phyloP scores from a whole-genome alignment of 2,888 invertebrate genomes.

The Lottia gigantea region DNA sequence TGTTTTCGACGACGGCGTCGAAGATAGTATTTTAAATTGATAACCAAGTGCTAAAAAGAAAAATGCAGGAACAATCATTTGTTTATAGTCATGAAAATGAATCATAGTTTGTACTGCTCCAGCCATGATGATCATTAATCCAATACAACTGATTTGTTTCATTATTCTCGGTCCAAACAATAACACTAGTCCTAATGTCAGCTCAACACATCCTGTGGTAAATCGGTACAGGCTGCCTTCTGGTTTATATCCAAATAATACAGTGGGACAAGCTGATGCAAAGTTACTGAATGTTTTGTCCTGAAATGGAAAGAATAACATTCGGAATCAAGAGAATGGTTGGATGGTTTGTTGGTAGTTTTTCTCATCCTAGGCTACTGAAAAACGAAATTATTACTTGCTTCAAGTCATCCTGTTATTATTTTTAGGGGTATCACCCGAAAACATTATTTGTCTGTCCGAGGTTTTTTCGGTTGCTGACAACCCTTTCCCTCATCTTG shows the following conservation, averaged over 20 bases:
- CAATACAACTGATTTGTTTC: background rate
- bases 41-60: background rate
- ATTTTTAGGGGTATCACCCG: too few relatives aligned
- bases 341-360: too few relatives aligned
- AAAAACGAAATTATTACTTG: too few relatives aligned
- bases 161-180: background rate
- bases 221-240: background rate
- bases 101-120: background rate
- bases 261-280: background rate
- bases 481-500: too few relatives aligned
- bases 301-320: background rate
- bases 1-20: too few relatives aligned
- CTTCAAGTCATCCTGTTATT: too few relatives aligned
- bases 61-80: background rate
- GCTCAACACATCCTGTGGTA: background rate
- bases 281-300: background rate
- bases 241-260: constrained; percentile 2
- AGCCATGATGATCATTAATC: background rate
- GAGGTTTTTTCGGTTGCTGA: too few relatives aligned
- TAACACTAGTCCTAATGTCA: background rate
- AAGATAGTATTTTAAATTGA: background rate
- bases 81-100: background rate
- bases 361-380: too few relatives aligned
- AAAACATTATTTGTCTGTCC: too few relatives aligned
- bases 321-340: too few relatives aligned